Evolutionary conservation across 1,140 invertebrate genomes (phyloP), one percentile per base, ranked within the genome.

Genomic region (Drosophila ogumai): DNA sequence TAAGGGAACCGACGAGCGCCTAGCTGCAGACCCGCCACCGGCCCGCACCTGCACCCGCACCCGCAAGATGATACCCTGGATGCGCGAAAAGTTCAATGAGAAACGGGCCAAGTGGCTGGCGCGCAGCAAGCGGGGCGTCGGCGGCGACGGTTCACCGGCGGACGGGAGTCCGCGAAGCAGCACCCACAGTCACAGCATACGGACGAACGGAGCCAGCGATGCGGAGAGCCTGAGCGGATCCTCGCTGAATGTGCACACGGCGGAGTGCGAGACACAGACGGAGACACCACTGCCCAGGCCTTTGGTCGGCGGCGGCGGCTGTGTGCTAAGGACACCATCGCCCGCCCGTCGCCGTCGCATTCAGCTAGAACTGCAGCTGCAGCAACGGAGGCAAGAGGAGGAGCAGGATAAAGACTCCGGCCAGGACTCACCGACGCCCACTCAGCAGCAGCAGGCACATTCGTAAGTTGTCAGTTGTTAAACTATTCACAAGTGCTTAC

Each of bases 1-100:
- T 44, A n/a, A 49, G 25, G 22, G 36, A 49, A 44, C n/a, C 36
- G 36, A 3, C 36, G 38, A 32, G 28, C 44, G 58, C 47, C 59
- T 76, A 67, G 86, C 81, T 86, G 67, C 57, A 69, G 76, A 65
- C 59, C 66, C 19, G 34, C 19, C 52, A 55, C 34, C 13, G 52
- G 34, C 13, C 34, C 32, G 50, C 50, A 54, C 50, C 32, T 15
- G 50, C 50, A 54, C 12, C 50, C 32, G 50, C 76, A 90, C 13
- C 50, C 32, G 50, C 76, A 90, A 49, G 19, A 92, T 92, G 91
- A 92, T 92, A 79, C 92, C 91, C 57, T 92, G 92, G 92, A 86
- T 92, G 75, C 82, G 90, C 66, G 91, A 92, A 50, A 92, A 92
- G 75, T 82, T 92, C 59, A 91, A 91, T 49, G 86, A 91, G 76